Evolutionary conservation across 2,888 invertebrate genomes (phyloP), one percentile per base, ranked within the genome.

Genomic region (Hirtodrosophila cameraria): DNA sequence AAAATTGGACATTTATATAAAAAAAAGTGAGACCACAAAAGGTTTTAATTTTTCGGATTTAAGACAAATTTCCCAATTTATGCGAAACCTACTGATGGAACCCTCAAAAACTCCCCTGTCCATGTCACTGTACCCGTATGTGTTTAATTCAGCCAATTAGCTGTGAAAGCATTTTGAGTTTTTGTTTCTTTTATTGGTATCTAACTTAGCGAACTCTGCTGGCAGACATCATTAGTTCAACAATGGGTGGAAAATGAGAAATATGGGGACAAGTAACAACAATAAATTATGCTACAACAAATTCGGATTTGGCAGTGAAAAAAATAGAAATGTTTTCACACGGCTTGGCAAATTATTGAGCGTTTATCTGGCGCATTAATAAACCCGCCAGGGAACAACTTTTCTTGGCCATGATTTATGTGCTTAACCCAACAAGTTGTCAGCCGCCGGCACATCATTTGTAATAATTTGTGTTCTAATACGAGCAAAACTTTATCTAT

Each of bases 401-500:
- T 60, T 42, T n/a, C n/a, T 49, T 39, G 36, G 46, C 52, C 52
- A 63, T 86, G 80, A 80, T 80, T 80, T 86, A 80, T 86, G 75
- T 70, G 41, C 39, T 41, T 35, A 43, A 45, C 49, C 52, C 45
- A 61, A 66, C 61, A 65, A 73, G 72, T 64, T 72, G 66, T 53
- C 66, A 42, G 82, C 85, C 85, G 60, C 38, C 57, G 63, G 79
- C 75, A 48, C 69, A 74, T 85, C 78, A 81, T 80, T 80, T 84
- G 87, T 80, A 85, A 85, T 86, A 81, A 80, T 80, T 80, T 86
- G 75, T 77, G 59, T 30, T 64, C 46, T 74, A 79, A 69, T 65
- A 64, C 49, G 57, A 58, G 43, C 27, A 28, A 25, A 76, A 57
- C 43, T 59, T 66, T 54, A 76, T 73, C 61, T 54, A n/a, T 15